Percentiles rank a stretch among this genome's conserved stretches.
These are phyloP conservation scores for Gyps fulvus DNA, from an alignment of 2,113 vertebrate species.

Conservation along the genomic window DNA sequence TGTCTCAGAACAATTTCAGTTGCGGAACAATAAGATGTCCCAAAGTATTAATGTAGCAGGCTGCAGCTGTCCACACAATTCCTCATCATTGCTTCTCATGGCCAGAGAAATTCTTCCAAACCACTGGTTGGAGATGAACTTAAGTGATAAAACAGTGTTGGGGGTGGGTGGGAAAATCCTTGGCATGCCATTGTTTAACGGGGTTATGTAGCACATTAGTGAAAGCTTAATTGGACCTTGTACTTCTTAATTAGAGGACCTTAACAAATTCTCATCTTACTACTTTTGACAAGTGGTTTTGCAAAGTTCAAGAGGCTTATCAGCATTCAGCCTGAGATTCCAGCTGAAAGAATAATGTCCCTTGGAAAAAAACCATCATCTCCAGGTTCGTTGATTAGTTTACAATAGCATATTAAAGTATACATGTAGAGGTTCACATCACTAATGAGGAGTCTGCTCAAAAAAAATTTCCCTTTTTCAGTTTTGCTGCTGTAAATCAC, in stretches of 20 bases:
- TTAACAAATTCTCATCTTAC: neutral
- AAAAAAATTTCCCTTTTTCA: neutral
- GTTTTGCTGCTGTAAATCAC: neutral
- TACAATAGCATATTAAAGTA: neutral
- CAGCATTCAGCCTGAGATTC: neutral
- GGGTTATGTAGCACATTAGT: neutral
- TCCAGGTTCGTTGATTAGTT: neutral
- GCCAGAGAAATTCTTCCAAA: neutral
- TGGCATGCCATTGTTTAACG: neutral
- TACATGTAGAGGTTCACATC: neutral
- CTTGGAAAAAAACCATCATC: neutral
- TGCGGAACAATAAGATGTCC: neutral
- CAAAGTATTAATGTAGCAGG: neutral
- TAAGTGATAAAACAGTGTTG: neutral
- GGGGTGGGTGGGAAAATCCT: neutral
- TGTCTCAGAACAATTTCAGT: neutral
- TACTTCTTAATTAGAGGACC: slow-evolving; percentile 10
- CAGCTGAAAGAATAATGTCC: neutral
- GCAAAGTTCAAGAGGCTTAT: slow-evolving; percentile 35
- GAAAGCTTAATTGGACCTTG: slow-evolving; percentile 30
- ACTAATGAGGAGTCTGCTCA: neutral
- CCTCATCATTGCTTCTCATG: neutral
- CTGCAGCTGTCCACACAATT: neutral
- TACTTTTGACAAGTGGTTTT: slow-evolving; percentile 3
- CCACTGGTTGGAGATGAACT: neutral